Evolutionary conservation across 2,888 invertebrate species (phyloP).

Genomic region (Cloeon dipterum): DNA sequence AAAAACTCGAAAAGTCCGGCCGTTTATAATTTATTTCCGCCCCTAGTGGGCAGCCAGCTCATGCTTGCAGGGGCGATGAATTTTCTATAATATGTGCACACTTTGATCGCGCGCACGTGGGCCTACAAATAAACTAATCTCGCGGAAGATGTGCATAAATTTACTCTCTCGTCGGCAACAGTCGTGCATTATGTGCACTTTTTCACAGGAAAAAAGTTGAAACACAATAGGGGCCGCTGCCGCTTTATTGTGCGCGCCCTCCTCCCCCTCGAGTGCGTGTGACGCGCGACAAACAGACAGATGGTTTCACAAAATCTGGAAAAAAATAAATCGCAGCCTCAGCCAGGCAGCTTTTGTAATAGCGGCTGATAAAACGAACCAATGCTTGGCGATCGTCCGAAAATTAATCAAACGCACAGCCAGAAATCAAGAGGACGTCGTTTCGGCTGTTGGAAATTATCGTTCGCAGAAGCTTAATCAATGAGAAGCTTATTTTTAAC

Average conservation of each 20-base stretch:
- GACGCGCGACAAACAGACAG: conserved; percentile 11
- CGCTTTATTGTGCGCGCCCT: background rate
- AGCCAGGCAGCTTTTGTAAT: no score
- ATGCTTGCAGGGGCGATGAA: background rate
- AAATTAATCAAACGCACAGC: no score
- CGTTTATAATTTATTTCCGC: background rate
- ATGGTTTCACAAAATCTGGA: conserved; percentile 14
- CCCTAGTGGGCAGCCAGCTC: conserved; percentile 3
- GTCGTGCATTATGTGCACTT: conserved; percentile 8
- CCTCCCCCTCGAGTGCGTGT: conserved; percentile 5
- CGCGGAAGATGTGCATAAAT: conserved; percentile 11
- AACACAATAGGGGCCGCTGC: background rate
- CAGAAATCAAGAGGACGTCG: no score
- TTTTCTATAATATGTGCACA: background rate
- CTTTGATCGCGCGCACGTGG: conserved; percentile 3
- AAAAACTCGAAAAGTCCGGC: background rate
- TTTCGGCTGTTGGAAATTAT: no score
- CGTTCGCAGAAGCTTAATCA: no score
- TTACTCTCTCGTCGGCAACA: conserved; percentile 10
- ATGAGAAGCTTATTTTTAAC: no score
- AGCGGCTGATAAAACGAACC: no score
- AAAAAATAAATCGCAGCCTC: conserved; percentile 11
- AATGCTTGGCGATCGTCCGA: no score
- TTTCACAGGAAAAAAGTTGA: background rate
- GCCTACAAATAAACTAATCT: conserved; percentile 11